A percentile compares a stretch with the other conserved stretches of the same genome.
Conservation (phyloP, 2,888 invertebrate species). For the Clivina fossor region DNA sequence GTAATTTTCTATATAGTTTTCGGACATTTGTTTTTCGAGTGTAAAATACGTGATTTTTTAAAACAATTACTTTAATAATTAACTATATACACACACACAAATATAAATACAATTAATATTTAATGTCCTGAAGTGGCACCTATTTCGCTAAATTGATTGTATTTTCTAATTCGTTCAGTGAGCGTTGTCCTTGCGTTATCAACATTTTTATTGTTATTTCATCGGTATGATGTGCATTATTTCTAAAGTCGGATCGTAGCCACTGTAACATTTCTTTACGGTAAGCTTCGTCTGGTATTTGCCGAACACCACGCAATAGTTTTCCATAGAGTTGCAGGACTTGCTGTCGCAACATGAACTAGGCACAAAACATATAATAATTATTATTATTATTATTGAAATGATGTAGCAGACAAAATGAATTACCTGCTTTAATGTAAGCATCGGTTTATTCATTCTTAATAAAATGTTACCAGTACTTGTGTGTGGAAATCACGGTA, state of each 20-base stretch:
- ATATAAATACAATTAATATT: too few species aligned
- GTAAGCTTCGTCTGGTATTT: constrained; percentile 66
- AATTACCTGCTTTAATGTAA: constrained; percentile 65
- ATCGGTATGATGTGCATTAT: constrained; percentile 69
- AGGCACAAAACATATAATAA: constrained; percentile 46
- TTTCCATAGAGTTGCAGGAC: constrained; percentile 75
- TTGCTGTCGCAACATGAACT: constrained; percentile 81
- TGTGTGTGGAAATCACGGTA: too few species aligned
- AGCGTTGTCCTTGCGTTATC: constrained; percentile 69
- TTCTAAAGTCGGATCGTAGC: constrained; percentile 73
- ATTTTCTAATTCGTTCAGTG: constrained; percentile 66
- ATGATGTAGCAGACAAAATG: constrained; percentile 13
- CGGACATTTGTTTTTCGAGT: constrained; percentile 42
- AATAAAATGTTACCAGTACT: too few species aligned
- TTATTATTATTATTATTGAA: neutral
- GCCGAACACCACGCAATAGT: constrained; percentile 67
- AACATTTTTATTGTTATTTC: constrained; percentile 72
- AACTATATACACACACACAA: too few species aligned
- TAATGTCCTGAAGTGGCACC: too few species aligned
- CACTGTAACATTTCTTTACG: constrained; percentile 69
- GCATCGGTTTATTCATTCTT: constrained; percentile 45
- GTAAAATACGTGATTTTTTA: constrained; percentile 22
- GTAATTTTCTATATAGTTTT: constrained; percentile 66
- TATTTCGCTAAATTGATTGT: constrained; percentile 64
- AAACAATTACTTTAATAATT: constrained; percentile 3